These are phyloP conservation scores for Cryptophagus acutangulus DNA, from an alignment of 2,888 invertebrate genomes.

Conservation along the genomic window DNA sequence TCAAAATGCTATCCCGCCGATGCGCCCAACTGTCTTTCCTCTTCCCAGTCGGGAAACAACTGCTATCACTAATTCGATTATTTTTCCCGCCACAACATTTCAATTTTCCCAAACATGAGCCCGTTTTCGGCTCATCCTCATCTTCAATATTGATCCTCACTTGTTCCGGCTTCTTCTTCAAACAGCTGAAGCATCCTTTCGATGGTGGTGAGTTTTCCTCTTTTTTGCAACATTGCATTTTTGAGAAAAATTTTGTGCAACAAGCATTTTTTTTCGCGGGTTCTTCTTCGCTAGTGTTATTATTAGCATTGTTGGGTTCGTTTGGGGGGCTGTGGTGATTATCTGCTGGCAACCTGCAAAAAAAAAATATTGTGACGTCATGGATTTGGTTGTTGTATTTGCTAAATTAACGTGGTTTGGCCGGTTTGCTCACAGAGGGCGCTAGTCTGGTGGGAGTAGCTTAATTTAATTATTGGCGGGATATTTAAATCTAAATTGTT, in stretches of 20 bases:
- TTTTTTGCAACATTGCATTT: conserved; percentile 28
- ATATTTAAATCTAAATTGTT: no score
- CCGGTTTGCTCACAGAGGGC: no score
- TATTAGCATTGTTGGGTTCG: conserved; percentile 25
- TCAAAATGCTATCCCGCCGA: conserved; percentile 54
- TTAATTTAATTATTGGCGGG: no score
- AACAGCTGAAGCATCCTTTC: conserved; percentile 49
- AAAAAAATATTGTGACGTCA: no score
- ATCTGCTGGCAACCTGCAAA: conserved; percentile 32
- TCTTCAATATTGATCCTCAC: conserved; percentile 43
- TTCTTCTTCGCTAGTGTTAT: conserved; percentile 29
- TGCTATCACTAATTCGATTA: conserved; percentile 48
- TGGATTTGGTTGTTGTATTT: no score
- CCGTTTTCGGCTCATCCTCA: conserved; percentile 40
- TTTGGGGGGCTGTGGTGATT: conserved; percentile 29
- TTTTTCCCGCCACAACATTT: conserved; percentile 47
- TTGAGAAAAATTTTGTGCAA: conserved; percentile 35
- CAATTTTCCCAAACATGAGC: conserved; percentile 35
- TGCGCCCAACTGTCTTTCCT: conserved; percentile 50
- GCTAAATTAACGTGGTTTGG: no score
- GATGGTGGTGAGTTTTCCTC: conserved; percentile 16
- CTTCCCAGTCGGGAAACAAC: conserved; percentile 37
- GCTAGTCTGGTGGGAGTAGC: no score
- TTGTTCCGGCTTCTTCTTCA: conserved; percentile 23
- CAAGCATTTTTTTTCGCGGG: conserved; percentile 26